phyloP scores from a whole-genome alignment of 92 coral and sea anemone species.

The Porites lobata region DNA sequence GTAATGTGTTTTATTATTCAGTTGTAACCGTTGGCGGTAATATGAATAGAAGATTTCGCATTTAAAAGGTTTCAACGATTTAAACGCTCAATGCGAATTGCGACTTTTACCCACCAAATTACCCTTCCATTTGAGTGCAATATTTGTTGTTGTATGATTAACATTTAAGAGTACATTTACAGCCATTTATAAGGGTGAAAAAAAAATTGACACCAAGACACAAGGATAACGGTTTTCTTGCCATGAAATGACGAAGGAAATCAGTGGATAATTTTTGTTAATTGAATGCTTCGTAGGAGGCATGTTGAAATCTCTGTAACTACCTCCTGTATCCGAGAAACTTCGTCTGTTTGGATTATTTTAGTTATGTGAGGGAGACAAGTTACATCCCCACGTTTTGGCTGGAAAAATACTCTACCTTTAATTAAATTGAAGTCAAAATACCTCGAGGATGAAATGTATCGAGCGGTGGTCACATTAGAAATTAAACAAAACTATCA shows the following conservation, averaged over 20 bases:
- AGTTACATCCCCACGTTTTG: background rate
- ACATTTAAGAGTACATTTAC: background rate
- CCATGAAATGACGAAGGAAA: constrained; percentile 16
- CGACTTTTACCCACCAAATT: background rate
- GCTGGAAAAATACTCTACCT: background rate
- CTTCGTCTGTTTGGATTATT: background rate
- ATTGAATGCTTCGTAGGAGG: background rate
- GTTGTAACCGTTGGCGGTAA: background rate
- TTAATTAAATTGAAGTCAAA: background rate
- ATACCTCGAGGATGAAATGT: constrained; percentile 17
- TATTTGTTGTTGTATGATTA: constrained; percentile 20
- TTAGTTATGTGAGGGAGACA: background rate
- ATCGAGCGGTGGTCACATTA: constrained; percentile 28
- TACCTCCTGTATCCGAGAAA: background rate
- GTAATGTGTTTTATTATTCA: constrained; percentile 1
- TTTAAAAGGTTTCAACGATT: background rate
- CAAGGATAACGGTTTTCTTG: background rate
- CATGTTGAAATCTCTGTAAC: background rate
- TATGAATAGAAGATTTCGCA: background rate
- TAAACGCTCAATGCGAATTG: background rate
- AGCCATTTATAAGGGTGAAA: constrained; percentile 6
- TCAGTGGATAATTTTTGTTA: constrained; percentile 18
- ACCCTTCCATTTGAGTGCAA: constrained; percentile 29
- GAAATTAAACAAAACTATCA: constrained; percentile 32
- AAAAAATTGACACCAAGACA: background rate